Conservation (phyloP, 2,113 vertebrate species). For the Ictalurus furcatus region DNA sequence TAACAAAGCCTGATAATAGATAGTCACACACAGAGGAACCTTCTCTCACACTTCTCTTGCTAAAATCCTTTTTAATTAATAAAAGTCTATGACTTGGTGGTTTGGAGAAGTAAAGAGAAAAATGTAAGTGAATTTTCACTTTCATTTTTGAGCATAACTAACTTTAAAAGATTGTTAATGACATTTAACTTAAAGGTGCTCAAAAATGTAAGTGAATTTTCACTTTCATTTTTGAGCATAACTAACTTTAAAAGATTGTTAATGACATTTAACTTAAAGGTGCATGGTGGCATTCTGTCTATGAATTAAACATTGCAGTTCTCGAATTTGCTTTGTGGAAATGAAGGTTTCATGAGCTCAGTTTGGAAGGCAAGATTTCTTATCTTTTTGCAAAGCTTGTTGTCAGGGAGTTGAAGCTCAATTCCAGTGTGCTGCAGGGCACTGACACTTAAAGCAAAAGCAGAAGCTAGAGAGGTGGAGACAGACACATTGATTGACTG, state of each 20-base stretch:
- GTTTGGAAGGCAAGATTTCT: conserved; percentile 31
- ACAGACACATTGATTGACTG: conserved; percentile 56
- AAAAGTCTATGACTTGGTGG: conserved; percentile 20
- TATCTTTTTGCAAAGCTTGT: conserved; percentile 16
- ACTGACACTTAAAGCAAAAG: conserved; percentile 38
- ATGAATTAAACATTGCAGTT: conserved; percentile 58
- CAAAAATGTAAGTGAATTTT: conserved; percentile 59
- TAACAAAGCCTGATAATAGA: conserved; percentile 47
- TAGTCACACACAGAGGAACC: background rate
- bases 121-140: conserved; percentile 52
- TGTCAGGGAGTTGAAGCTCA: conserved; percentile 32
- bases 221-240: conserved; percentile 59
- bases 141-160: conserved; percentile 64
- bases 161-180: conserved; percentile 27
- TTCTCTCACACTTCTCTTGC: background rate
- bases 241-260: conserved; percentile 51
- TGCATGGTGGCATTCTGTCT: conserved; percentile 51
- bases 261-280: conserved; percentile 75
- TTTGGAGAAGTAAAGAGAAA: conserved; percentile 65
- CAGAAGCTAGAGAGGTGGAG: conserved; percentile 51
- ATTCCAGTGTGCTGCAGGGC: conserved; percentile 57
- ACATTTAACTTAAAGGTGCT: too few species aligned
- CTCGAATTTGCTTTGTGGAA: conserved; percentile 49
- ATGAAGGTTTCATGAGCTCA: conserved; percentile 19
- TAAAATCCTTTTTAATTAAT: conserved; percentile 36